A percentile compares a stretch with the other conserved stretches of the same genome.
These are phyloP conservation scores for Platycheirus albimanus DNA, from an alignment of 2,888 invertebrate species.

Conservation along the genomic window DNA sequence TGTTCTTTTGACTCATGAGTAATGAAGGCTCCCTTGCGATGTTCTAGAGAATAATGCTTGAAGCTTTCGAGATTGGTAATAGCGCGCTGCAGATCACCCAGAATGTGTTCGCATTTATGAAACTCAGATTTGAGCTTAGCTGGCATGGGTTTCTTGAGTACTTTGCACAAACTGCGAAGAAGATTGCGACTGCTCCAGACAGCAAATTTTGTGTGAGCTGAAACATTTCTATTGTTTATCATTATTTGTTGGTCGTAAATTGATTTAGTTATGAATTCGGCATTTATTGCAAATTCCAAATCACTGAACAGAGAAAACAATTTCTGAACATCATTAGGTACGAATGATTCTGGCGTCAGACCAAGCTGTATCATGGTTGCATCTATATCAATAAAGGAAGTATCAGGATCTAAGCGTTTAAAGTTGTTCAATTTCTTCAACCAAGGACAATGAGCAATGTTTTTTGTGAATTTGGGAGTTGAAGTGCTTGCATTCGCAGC, in stretches of 20 bases:
- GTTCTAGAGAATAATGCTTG: conserved; percentile 45
- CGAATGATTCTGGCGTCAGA: conserved; percentile 48
- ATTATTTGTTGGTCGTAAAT: conserved; percentile 32
- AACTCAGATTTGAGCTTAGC: conserved; percentile 19
- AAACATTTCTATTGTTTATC: conserved; percentile 52
- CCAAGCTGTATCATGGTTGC: conserved; percentile 44
- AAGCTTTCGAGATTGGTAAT: conserved; percentile 31
- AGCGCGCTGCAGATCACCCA: conserved; percentile 30
- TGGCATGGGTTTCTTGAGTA: conserved; percentile 16
- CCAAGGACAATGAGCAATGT: too few species aligned
- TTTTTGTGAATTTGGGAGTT: neutral
- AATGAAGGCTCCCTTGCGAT: conserved; percentile 49
- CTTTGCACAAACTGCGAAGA: conserved; percentile 18
- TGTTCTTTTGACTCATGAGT: conserved; percentile 4
- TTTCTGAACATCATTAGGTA: conserved; percentile 45
- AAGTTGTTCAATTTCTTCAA: conserved; percentile 8
- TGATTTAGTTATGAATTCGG: conserved; percentile 17
- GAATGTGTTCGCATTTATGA: conserved; percentile 30
- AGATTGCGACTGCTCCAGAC: conserved; percentile 45
- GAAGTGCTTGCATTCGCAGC: neutral
- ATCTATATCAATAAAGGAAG: conserved; percentile 33
- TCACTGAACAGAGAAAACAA: conserved; percentile 36
- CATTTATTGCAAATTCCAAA: conserved; percentile 45
- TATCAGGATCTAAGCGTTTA: conserved; percentile 17
- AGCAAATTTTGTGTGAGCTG: conserved; percentile 44